Conservation (phyloP, 2,888 invertebrate genomes). For the Cynaeus angustus region DNA sequence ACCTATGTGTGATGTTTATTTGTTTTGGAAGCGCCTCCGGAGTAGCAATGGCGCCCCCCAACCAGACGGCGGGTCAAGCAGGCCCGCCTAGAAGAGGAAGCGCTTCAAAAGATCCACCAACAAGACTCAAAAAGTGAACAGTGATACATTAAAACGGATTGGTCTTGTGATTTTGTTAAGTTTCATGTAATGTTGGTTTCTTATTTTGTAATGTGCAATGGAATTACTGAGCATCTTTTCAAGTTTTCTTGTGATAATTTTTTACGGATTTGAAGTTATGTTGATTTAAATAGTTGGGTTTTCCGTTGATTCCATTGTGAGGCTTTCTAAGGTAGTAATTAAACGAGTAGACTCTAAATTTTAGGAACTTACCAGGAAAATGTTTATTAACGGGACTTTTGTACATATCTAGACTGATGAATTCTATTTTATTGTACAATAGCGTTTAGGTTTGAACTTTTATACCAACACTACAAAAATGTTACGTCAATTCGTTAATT, state of each 20-base stretch:
- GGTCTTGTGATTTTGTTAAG: conserved; percentile 60
- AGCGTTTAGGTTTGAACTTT: conserved; percentile 47
- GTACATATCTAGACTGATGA: conserved; percentile 67
- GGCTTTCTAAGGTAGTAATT: conserved; percentile 21
- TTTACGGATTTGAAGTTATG: conserved; percentile 18
- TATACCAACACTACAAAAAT: conserved; percentile 31
- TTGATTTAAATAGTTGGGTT: conserved; percentile 13
- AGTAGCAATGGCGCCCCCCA: conserved; percentile 75
- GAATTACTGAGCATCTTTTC: conserved; percentile 32
- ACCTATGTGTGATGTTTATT: conserved; percentile 71
- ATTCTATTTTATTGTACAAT: conserved; percentile 64
- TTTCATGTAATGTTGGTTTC: conserved; percentile 51
- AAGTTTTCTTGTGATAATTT: conserved; percentile 39
- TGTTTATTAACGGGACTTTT: conserved; percentile 50
- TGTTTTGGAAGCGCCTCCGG: conserved; percentile 73
- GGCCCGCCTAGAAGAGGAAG: conserved; percentile 76
- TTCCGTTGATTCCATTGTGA: conserved; percentile 32
- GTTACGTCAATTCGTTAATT: conserved; percentile 14
- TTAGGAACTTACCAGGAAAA: conserved; percentile 11
- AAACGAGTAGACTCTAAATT: conserved; percentile 26
- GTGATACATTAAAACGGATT: conserved; percentile 44
- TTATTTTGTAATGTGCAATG: conserved; percentile 53
- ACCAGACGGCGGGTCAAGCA: conserved; percentile 73
- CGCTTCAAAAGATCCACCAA: conserved; percentile 69
- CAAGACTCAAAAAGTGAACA: conserved; percentile 67